Conservation (phyloP, 2,797 vertebrate species). For the Liasis olivaceus region DNA sequence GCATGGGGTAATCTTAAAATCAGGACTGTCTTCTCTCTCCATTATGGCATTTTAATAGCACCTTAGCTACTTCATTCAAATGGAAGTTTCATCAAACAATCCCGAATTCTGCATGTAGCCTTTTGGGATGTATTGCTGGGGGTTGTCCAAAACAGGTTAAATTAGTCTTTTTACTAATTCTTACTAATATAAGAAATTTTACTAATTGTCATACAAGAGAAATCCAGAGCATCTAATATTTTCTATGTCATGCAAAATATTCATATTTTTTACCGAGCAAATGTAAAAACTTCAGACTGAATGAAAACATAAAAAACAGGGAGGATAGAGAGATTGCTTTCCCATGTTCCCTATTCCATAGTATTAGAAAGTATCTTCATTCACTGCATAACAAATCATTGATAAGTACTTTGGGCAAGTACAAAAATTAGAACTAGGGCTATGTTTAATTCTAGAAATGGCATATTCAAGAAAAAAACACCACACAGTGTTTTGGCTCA, state of each 20-base stretch:
- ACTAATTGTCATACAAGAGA: not conserved
- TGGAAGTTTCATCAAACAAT: not conserved
- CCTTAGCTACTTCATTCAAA: not conserved
- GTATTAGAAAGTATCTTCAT: not conserved
- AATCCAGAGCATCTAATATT: not conserved
- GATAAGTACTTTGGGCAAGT: not conserved
- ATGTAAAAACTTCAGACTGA: not conserved
- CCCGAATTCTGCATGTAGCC: not conserved
- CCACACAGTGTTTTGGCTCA: not conserved
- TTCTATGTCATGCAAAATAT: not conserved
- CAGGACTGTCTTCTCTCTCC: not conserved
- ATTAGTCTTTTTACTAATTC: not conserved
- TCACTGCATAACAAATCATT: not conserved
- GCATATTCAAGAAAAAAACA: not conserved
- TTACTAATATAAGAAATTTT: too few relatives aligned
- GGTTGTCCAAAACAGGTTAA: not conserved
- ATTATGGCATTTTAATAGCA: not conserved
- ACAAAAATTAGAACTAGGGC: not conserved
- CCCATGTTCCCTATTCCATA: not conserved
- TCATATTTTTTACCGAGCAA: not conserved
- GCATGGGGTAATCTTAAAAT: not conserved
- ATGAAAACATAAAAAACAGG: not conserved
- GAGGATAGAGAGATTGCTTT: not conserved
- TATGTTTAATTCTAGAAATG: conserved; percentile 9
- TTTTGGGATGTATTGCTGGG: not conserved